Conservation (phyloP, 2,113 vertebrate species). For the Camelus dromedarius region DNA sequence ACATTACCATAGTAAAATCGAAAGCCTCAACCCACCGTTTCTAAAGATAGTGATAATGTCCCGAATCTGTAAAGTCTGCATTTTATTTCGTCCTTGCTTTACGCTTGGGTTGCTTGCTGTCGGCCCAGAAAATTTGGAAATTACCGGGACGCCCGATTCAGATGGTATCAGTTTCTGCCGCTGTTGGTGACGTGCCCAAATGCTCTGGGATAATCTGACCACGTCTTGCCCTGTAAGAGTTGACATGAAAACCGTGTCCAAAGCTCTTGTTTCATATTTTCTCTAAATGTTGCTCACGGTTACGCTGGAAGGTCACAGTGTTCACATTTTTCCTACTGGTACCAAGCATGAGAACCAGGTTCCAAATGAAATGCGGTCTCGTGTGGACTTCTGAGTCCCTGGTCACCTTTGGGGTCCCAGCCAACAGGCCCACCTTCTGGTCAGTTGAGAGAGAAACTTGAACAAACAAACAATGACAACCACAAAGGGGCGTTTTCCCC, state of each 20-base stretch:
- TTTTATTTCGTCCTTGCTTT: slow-evolving; percentile 20
- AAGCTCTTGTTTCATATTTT: background rate
- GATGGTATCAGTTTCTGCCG: background rate
- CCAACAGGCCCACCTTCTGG: background rate
- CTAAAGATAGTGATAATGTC: background rate
- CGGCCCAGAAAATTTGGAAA: slow-evolving; percentile 2
- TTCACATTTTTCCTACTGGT: background rate
- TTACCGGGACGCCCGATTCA: background rate
- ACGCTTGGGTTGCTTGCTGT: background rate
- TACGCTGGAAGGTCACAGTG: background rate
- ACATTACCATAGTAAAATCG: background rate
- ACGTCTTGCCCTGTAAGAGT: background rate
- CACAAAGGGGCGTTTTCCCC: background rate
- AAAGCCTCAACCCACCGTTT: slow-evolving; percentile 28
- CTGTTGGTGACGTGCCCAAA: background rate
- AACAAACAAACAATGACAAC: background rate
- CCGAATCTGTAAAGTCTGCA: slow-evolving; percentile 16
- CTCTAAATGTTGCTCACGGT: background rate
- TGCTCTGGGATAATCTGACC: slow-evolving; percentile 25
- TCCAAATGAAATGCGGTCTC: background rate
- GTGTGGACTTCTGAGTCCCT: background rate
- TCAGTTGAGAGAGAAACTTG: background rate
- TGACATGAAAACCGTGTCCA: background rate
- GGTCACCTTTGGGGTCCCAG: background rate
- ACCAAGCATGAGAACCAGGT: background rate